Evolutionary conservation across 2,888 invertebrate genomes (phyloP), one percentile per base, ranked within the genome.

Genomic region (Pogonocherus hispidulus): DNA sequence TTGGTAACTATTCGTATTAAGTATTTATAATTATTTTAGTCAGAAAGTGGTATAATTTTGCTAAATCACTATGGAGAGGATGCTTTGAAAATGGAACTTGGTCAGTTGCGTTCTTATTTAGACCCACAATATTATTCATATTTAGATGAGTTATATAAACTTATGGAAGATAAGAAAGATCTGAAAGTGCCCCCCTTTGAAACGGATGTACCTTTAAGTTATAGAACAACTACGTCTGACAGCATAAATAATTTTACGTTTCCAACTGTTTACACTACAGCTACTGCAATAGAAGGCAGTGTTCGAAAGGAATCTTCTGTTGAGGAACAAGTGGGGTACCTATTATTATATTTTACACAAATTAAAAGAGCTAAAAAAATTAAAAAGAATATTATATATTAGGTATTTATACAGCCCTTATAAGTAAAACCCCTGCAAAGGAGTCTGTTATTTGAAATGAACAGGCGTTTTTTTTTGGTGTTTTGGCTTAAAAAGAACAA

Each of bases 21-120:
- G n/a, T n/a, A n/a, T n/a, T n/a, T n/a, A n/a, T n/a, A n/a, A n/a
- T 47, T 27, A 16, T 86, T 87, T 76, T 82, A 90, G 89, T 88
- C 87, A 44, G 86, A 88, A 80, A 83, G 86, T 72, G 90, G 90
- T 8, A 82, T 82, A 66, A 86, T 86, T 56, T 85, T 90, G 72
- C 85, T 86, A 11, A 87, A 83, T 77, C 88, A 90, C 77, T 83
- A 87, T 79, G 88, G 89, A 5, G 82, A 86, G 37, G 80, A 81
- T 35, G 81, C 80, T 11, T 81, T 90, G 11, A 74, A 87, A 60
- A 76, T 81, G 11, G 86, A 84, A 77, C 79, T 90, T 32, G 80
- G 84, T 51, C 83, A 85, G 77, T 80, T 88, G 3, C 85, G 84
- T 56, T 77, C 82, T 23, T 88, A 86, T 75, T 81, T 89, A 68